Percentiles rank a stretch among this genome's conserved stretches.
Conservation (phyloP, 2,113 vertebrate genomes). For the Epinephelus lanceolatus region DNA sequence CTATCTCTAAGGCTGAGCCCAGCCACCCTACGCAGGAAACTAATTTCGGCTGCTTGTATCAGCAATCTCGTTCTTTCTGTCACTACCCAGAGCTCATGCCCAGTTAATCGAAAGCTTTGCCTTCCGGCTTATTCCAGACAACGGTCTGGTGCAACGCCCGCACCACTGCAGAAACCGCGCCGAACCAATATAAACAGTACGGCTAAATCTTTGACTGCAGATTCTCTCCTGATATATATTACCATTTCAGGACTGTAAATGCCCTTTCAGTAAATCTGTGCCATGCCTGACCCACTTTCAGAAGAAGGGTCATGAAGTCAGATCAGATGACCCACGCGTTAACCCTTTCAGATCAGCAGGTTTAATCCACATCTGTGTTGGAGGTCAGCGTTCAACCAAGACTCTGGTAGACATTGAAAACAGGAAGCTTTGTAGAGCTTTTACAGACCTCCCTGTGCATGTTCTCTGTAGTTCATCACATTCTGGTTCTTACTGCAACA, state of each 20-base stretch:
- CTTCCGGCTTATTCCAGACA: too few species aligned
- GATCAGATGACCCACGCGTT: conserved; percentile 15
- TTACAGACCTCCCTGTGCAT: background rate
- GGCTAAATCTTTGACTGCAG: too few species aligned
- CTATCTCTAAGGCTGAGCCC: too few species aligned
- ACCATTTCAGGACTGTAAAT: background rate
- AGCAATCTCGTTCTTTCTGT: too few species aligned
- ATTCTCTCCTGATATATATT: background rate
- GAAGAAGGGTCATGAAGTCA: conserved; percentile 13
- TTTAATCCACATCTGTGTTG: conserved; percentile 37
- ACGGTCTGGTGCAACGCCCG: too few species aligned
- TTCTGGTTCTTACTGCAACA: background rate
- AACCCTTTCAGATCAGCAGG: conserved; percentile 22
- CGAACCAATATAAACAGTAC: too few species aligned
- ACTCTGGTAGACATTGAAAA: conserved; percentile 1
- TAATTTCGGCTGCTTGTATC: too few species aligned
- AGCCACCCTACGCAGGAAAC: too few species aligned
- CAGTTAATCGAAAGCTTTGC: too few species aligned
- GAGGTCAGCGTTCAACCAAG: background rate
- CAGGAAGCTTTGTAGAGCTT: background rate
- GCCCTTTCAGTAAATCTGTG: background rate
- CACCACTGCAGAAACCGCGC: too few species aligned
- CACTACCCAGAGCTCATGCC: too few species aligned
- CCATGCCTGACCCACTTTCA: conserved; percentile 30
- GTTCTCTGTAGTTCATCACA: background rate